Conservation (phyloP, 2,797 vertebrate species). For the Macroramphosus scolopax region DNA sequence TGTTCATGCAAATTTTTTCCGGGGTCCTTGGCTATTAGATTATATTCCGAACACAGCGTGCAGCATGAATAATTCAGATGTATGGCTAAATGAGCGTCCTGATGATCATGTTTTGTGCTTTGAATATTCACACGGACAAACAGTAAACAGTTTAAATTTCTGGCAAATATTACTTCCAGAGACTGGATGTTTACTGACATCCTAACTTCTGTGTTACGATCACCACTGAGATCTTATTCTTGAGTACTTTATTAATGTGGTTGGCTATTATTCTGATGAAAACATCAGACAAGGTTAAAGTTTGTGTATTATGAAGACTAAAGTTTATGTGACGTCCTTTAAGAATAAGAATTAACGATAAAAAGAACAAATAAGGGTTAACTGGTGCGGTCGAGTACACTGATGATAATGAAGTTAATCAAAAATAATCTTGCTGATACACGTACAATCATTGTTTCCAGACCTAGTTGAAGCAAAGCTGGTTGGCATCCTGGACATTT, state of each 20-base stretch:
- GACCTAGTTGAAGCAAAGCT: slow-evolving; percentile 95
- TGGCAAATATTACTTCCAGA: slow-evolving; percentile 16
- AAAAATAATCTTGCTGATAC: slow-evolving; percentile 4
- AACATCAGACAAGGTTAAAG: too few relatives aligned
- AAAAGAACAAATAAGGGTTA: too few relatives aligned
- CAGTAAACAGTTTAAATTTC: slow-evolving; percentile 41
- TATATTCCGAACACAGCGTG: slow-evolving; percentile 58
- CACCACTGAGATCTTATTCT: neutral
- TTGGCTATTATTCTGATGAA: too few relatives aligned
- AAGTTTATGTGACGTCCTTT: too few relatives aligned
- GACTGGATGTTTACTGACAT: slow-evolving; percentile 17
- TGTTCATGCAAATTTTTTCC: slow-evolving; percentile 67
- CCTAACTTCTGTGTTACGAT: slow-evolving; percentile 11
- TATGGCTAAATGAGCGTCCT: slow-evolving; percentile 58
- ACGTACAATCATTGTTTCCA: slow-evolving; percentile 54
- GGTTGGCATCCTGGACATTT: slow-evolving; percentile 92
- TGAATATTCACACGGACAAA: slow-evolving; percentile 56
- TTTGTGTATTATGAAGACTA: too few relatives aligned
- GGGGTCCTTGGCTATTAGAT: slow-evolving; percentile 65
- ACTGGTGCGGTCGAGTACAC: too few relatives aligned
- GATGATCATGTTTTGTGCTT: slow-evolving; percentile 50
- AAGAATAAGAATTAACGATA: too few relatives aligned
- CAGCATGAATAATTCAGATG: slow-evolving; percentile 74
- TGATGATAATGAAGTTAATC: too few relatives aligned
- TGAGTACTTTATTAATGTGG: too few relatives aligned